These are phyloP conservation scores for Dicranocentrus wangi DNA, from an alignment of 2,888 invertebrate genomes.

Conservation along the genomic window DNA sequence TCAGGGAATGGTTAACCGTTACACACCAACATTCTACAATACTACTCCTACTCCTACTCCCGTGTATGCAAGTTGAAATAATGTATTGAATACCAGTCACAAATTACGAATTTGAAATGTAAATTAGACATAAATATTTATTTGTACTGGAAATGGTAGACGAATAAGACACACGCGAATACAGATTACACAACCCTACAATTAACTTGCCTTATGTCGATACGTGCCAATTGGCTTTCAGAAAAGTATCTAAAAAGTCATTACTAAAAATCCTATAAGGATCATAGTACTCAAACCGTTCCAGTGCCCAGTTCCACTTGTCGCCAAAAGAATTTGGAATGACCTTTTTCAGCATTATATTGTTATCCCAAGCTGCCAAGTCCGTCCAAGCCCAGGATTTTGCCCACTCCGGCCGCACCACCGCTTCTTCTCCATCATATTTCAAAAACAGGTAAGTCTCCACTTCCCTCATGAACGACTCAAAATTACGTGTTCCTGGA, in stretches of 20 bases:
- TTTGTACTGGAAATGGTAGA: too few relatives aligned
- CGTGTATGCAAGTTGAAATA: too few relatives aligned
- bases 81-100: too few relatives aligned
- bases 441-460: constrained; percentile 33
- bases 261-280: constrained; percentile 50
- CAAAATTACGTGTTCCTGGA: constrained; percentile 29
- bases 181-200: too few relatives aligned
- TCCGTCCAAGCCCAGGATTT: constrained; percentile 54
- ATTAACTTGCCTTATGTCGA: too few relatives aligned
- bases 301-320: constrained; percentile 46
- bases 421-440: constrained; percentile 22
- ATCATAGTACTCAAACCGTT: constrained; percentile 54
- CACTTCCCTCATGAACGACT: constrained; percentile 46
- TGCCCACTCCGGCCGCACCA: constrained; percentile 60
- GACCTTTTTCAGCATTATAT: constrained; percentile 24
- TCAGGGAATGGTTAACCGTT: too few relatives aligned
- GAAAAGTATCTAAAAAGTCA: constrained; percentile 29
- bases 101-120: too few relatives aligned
- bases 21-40: too few relatives aligned
- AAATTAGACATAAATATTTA: too few relatives aligned
- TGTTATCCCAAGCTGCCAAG: constrained; percentile 23
- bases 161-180: too few relatives aligned
- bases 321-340: constrained; percentile 42
- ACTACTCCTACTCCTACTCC: too few relatives aligned
- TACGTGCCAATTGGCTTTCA: constrained; percentile 22